Conservation (phyloP, 2,113 vertebrate genomes). For the Hassar affinis region DNA sequence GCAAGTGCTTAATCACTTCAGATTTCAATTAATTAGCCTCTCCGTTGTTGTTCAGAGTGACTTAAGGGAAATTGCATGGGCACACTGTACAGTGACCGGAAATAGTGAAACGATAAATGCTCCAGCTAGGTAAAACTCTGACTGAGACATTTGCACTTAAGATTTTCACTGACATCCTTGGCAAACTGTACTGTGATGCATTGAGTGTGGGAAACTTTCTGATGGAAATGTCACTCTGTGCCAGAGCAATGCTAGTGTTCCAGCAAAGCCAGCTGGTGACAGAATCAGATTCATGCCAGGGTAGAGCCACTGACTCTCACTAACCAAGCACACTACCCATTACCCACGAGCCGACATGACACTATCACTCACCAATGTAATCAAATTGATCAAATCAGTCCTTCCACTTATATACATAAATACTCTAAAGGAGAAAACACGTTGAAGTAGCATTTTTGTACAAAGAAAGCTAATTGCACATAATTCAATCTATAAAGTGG, state of each 20-base stretch:
- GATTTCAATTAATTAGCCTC: conserved; percentile 37
- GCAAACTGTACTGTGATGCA: conserved; percentile 6
- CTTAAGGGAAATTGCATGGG: conserved; percentile 15
- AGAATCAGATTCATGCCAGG: conserved; percentile 40
- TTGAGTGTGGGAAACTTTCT: conserved; percentile 26
- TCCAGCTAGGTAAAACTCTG: background rate
- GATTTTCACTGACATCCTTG: background rate
- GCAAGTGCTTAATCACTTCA: conserved; percentile 36
- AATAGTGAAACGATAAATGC: conserved; percentile 9
- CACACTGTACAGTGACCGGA: background rate
- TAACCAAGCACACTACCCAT: conserved; percentile 34
- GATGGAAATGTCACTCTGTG: conserved; percentile 40
- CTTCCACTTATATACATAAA: background rate
- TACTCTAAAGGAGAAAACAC: background rate
- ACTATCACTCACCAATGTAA: conserved; percentile 13
- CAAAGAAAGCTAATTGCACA: background rate
- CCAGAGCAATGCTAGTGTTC: conserved; percentile 30
- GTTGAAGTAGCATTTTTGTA: background rate
- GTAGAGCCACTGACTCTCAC: conserved; percentile 18
- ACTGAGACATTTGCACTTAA: background rate
- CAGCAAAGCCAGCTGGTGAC: conserved; percentile 43
- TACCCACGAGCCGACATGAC: conserved; percentile 12
- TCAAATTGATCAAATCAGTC: conserved; percentile 33
- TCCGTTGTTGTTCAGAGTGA: conserved; percentile 31
- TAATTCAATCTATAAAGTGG: background rate